These are phyloP conservation scores for Gallinago stenura DNA, from an alignment of 2,797 vertebrate species.

Conservation along the genomic window DNA sequence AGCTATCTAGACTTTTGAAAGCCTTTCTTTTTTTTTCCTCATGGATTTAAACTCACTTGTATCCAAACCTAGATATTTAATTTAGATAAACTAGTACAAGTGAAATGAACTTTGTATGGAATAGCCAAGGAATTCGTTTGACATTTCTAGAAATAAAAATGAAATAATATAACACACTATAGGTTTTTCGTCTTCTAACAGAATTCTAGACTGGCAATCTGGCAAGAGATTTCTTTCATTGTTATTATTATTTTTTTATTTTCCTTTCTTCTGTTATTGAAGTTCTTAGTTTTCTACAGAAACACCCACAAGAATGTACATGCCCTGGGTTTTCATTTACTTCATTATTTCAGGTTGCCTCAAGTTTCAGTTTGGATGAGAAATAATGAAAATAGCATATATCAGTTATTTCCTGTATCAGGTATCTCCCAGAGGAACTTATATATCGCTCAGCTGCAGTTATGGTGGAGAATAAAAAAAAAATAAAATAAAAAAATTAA, in stretches of 20 bases:
- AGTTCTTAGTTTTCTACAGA: background rate
- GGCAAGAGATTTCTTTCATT: background rate
- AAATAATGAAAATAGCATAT: slow-evolving; percentile 44
- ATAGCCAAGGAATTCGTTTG: slow-evolving; percentile 2
- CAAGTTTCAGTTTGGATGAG: slow-evolving; percentile 8
- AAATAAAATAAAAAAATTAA: slow-evolving; percentile 36
- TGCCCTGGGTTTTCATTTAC: slow-evolving; percentile 2
- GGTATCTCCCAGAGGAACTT: slow-evolving; percentile 11
- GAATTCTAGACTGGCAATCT: background rate
- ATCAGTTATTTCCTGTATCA: slow-evolving; percentile 15
- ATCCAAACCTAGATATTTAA: slow-evolving; percentile 36
- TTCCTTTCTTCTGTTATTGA: background rate
- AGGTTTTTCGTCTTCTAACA: background rate
- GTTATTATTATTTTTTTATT: background rate
- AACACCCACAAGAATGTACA: background rate
- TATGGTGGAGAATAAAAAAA: background rate
- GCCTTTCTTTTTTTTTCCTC: background rate
- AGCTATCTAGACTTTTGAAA: background rate
- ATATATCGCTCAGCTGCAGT: background rate
- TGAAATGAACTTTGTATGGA: slow-evolving; percentile 20
- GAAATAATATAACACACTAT: background rate
- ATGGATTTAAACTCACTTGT: slow-evolving; percentile 11
- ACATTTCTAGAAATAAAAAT: slow-evolving; percentile 7
- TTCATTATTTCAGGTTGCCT: slow-evolving; percentile 10
- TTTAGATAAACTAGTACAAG: slow-evolving; percentile 11